phyloP scores from a whole-genome alignment of 2,888 invertebrate genomes.

The Cantharis lateralis region DNA sequence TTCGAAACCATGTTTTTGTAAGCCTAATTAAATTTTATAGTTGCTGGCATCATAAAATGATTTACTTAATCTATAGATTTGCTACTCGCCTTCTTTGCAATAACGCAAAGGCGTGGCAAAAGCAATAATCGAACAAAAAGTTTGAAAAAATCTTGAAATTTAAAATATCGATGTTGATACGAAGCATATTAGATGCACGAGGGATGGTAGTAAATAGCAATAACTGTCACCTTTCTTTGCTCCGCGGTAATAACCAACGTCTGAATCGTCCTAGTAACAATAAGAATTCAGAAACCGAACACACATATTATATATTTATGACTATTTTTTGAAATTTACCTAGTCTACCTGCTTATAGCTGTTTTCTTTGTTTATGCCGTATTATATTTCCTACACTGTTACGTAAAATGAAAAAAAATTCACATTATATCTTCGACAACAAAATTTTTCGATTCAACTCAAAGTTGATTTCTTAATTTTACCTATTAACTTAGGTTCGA shows the following conservation, averaged over 20 bases:
- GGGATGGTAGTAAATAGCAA: conserved; percentile 47
- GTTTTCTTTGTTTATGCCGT: conserved; percentile 42
- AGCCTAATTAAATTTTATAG: not conserved
- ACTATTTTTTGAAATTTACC: conserved; percentile 43
- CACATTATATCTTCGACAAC: not conserved
- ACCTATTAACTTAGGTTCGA: not conserved
- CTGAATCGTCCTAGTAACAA: conserved; percentile 41
- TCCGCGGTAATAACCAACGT: conserved; percentile 42
- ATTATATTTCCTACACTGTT: conserved; percentile 43
- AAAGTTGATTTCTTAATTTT: not conserved
- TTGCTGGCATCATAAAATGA: not conserved
- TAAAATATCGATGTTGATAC: conserved; percentile 31
- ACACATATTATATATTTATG: conserved; percentile 52
- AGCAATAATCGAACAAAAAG: not conserved
- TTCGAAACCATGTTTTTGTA: not conserved
- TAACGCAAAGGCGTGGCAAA: not conserved
- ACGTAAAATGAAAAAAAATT: not conserved
- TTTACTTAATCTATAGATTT: not conserved
- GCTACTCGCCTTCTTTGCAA: not conserved
- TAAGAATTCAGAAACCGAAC: conserved; percentile 48
- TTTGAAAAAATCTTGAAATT: conserved; percentile 21
- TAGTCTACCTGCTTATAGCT: conserved; percentile 43
- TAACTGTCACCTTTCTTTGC: conserved; percentile 46
- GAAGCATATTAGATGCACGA: conserved; percentile 28
- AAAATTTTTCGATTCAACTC: no score